phyloP scores from a whole-genome alignment of 1,140 invertebrate species.

The Theocolax elegans region DNA sequence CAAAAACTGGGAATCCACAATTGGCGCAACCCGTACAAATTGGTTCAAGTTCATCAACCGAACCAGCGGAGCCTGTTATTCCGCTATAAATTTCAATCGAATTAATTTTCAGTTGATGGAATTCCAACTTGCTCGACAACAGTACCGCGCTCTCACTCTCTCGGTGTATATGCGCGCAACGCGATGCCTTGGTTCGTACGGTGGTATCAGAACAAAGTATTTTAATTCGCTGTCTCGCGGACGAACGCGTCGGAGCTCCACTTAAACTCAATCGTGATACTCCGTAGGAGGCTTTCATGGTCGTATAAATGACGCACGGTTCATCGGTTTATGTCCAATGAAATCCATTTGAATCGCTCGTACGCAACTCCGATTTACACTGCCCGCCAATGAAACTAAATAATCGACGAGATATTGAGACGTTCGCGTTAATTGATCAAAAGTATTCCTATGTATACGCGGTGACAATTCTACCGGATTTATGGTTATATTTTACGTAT shows the following conservation, averaged over 20 bases:
- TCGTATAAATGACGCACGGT: too few relatives aligned
- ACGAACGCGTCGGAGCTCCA: neutral
- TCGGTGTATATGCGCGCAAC: neutral
- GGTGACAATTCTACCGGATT: too few relatives aligned
- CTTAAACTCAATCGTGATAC: constrained; percentile 21
- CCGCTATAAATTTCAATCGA: constrained; percentile 36
- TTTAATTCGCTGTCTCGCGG: constrained; percentile 6
- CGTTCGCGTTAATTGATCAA: too few relatives aligned
- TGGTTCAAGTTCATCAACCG: constrained; percentile 13
- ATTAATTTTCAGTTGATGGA: constrained; percentile 28
- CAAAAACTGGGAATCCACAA: constrained; percentile 3
- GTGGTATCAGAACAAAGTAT: neutral
- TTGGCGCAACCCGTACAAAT: neutral
- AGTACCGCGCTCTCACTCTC: neutral
- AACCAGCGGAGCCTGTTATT: constrained; percentile 9
- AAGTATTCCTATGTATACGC: too few relatives aligned
- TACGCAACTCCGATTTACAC: too few relatives aligned
- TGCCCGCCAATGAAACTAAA: too few relatives aligned
- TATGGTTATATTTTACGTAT: too few relatives aligned
- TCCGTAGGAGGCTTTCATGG: too few relatives aligned
- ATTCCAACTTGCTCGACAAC: constrained; percentile 7
- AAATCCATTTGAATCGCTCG: too few relatives aligned
- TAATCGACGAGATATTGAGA: too few relatives aligned
- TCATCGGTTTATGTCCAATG: too few relatives aligned
- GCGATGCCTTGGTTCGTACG: too few relatives aligned